Evolutionary conservation across 2,888 invertebrate genomes (phyloP).

Genomic region (Trisateles emortualis): DNA sequence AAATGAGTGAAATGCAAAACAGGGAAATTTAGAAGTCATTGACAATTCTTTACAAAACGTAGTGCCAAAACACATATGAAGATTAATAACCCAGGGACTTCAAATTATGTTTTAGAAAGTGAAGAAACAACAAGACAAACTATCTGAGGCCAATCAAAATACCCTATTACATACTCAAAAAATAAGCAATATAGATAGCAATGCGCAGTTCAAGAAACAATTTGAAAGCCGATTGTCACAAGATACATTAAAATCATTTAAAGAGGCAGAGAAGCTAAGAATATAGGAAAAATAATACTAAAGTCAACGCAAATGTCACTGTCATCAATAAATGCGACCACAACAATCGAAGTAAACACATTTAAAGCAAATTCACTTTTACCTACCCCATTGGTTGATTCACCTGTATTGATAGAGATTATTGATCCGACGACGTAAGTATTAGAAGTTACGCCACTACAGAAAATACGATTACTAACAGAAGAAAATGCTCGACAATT

Average conservation of each 20-base stretch:
- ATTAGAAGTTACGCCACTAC: slow-evolving; percentile 11
- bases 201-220: slow-evolving; percentile 20
- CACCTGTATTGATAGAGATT: slow-evolving; percentile 12
- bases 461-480: slow-evolving; percentile 11
- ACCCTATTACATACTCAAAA: slow-evolving; percentile 11
- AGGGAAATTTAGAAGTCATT: background rate
- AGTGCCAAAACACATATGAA: background rate
- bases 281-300: slow-evolving; percentile 15
- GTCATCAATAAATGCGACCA: too few relatives aligned
- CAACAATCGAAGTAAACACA: slow-evolving; percentile 23
- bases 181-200: too few relatives aligned
- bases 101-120: background rate
- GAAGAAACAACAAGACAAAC: slow-evolving; percentile 7
- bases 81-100: background rate
- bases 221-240: slow-evolving; percentile 21
- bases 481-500: slow-evolving; percentile 11
- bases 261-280: slow-evolving; percentile 24
- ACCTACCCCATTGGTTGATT: slow-evolving; percentile 12
- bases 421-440: too few relatives aligned
- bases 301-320: too few relatives aligned
- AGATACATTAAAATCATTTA: slow-evolving; percentile 25
- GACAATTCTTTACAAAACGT: slow-evolving; percentile 1
- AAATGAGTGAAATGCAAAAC: background rate
- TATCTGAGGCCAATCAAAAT: slow-evolving; percentile 18
- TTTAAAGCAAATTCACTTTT: too few relatives aligned